Conservation (phyloP, 2,113 vertebrate species). For the Murina feae region DNA sequence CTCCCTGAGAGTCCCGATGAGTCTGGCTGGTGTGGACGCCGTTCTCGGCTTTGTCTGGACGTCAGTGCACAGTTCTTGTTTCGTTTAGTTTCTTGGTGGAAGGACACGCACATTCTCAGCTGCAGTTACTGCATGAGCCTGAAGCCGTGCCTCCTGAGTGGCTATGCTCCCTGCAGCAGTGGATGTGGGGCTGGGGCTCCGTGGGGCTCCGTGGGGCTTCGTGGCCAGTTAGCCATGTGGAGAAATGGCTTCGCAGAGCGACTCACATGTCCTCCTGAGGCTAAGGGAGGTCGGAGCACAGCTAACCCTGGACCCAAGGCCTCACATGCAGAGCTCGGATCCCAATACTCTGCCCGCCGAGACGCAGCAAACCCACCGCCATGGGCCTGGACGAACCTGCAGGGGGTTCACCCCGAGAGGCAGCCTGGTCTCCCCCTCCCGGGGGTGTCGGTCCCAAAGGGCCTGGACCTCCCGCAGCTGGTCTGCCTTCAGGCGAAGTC, state of each 20-base stretch:
- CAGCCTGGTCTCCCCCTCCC: too few relatives aligned
- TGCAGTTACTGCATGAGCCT: neutral
- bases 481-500: neutral
- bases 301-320: neutral
- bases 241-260: neutral
- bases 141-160: neutral
- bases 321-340: neutral
- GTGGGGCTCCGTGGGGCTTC: neutral
- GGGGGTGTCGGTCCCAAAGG: too few relatives aligned
- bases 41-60: too few relatives aligned
- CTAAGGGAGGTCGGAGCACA: neutral
- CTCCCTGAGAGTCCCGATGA: too few relatives aligned
- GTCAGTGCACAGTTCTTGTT: too few relatives aligned
- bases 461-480: neutral
- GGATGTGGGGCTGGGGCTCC: neutral
- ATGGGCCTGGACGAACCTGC: too few relatives aligned
- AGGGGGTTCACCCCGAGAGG: too few relatives aligned
- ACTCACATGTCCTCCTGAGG: neutral
- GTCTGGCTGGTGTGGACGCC: too few relatives aligned
- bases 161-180: neutral
- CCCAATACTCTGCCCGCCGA: neutral
- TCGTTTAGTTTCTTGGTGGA: neutral
- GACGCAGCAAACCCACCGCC: too few relatives aligned
- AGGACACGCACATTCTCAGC: neutral
- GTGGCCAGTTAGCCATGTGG: neutral